phyloP scores from a whole-genome alignment of 2,888 invertebrate genomes.

The Scaptomyza flava region DNA sequence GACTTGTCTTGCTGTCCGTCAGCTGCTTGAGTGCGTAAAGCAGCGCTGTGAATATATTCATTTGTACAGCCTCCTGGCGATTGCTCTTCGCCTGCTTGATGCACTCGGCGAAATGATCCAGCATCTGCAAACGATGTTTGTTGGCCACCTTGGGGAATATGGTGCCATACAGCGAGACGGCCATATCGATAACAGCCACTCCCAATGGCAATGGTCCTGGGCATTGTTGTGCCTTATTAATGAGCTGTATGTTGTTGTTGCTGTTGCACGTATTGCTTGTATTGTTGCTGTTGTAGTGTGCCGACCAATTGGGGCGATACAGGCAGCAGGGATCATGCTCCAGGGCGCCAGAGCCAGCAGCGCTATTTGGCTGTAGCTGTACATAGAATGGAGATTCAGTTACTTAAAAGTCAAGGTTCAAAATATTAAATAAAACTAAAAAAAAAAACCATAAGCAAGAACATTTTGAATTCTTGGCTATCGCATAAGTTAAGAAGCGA shows the following conservation, averaged over 20 bases:
- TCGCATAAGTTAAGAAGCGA: neutral
- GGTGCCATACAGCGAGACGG: constrained; percentile 95
- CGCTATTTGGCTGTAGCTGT: constrained; percentile 96
- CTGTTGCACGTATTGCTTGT: constrained; percentile 26
- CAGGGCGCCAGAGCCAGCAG: constrained; percentile 97
- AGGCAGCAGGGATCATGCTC: constrained; percentile 98
- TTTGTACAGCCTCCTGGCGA: constrained; percentile 97
- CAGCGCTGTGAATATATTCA: constrained; percentile 97
- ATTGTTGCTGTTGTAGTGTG: constrained; percentile 34
- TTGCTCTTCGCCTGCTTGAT: constrained; percentile 96
- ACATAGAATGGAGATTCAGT: neutral
- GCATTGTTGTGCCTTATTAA: constrained; percentile 82
- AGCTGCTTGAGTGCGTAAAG: constrained; percentile 94
- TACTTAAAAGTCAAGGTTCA: constrained; percentile 16
- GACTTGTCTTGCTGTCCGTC: constrained; percentile 92
- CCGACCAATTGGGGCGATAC: constrained; percentile 87
- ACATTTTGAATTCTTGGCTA: neutral
- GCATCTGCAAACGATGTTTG: constrained; percentile 98
- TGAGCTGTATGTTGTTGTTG: constrained; percentile 77
- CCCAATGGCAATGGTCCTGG: constrained; percentile 95
- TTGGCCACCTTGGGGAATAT: constrained; percentile 97
- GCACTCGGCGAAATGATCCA: constrained; percentile 98
- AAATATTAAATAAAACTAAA: neutral
- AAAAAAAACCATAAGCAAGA: neutral
- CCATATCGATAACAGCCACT: constrained; percentile 97